Conservation (phyloP, 2,113 vertebrate genomes). For the Ceyx melanurus region DNA sequence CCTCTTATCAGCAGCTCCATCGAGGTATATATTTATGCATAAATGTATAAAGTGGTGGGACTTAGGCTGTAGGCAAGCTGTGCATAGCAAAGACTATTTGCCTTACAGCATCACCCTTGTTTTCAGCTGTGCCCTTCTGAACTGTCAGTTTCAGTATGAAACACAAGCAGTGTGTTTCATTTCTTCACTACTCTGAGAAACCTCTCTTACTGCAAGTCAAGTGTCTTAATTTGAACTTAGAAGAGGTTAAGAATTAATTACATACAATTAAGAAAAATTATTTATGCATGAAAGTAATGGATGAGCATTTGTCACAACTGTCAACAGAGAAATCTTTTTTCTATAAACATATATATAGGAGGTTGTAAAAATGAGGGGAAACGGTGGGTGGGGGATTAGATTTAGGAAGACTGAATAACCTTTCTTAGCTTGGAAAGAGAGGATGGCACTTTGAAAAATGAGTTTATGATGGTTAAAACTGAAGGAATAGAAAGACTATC, state of each 20-base stretch:
- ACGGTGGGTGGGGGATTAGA: background rate
- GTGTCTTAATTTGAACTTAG: background rate
- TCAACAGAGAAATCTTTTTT: background rate
- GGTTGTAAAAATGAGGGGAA: background rate
- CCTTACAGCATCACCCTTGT: background rate
- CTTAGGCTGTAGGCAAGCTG: background rate
- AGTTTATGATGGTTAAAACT: background rate
- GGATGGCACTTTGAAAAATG: background rate
- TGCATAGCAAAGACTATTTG: background rate
- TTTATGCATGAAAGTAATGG: conserved; percentile 1
- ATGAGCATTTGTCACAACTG: conserved; percentile 31
- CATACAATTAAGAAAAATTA: conserved; percentile 35
- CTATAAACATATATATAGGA: background rate
- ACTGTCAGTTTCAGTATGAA: background rate
- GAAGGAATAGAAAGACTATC: background rate
- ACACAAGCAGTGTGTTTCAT: background rate
- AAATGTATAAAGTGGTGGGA: background rate
- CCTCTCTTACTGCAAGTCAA: background rate
- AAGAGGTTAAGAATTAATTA: conserved; percentile 5
- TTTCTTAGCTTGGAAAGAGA: background rate
- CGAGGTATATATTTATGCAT: background rate
- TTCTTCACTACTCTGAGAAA: background rate
- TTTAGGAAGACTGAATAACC: background rate
- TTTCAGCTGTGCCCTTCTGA: background rate
- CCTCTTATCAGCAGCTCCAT: background rate